Conservation (phyloP, 2,888 invertebrate species). For the Drosophila tripunctata region DNA sequence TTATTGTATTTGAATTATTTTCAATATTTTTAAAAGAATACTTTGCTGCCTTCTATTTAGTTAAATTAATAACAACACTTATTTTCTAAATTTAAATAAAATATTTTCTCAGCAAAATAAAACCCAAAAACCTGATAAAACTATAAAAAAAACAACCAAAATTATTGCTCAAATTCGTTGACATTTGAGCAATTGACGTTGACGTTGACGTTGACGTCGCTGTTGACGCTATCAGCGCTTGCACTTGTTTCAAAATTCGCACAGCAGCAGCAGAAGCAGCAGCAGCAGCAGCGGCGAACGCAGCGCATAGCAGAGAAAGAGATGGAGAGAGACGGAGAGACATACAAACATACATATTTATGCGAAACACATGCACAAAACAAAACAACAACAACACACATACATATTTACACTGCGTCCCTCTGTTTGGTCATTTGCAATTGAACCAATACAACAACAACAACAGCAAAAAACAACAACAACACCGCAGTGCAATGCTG, state of each 20-base stretch:
- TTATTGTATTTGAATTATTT: too few species aligned
- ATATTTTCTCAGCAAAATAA: too few species aligned
- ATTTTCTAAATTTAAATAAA: neutral
- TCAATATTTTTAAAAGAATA: too few species aligned
- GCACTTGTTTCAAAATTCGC: slow-evolving; percentile 37
- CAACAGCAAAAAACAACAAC: slow-evolving; percentile 25
- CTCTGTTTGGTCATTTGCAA: slow-evolving; percentile 68
- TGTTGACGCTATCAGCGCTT: slow-evolving; percentile 25
- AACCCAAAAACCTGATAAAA: neutral
- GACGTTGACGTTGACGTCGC: slow-evolving; percentile 24
- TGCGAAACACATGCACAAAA: slow-evolving; percentile 2
- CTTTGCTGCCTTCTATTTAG: too few species aligned
- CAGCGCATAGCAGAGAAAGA: neutral
- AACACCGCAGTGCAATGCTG: slow-evolving; percentile 42
- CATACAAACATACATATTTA: neutral
- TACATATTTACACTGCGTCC: slow-evolving; percentile 58
- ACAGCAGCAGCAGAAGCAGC: slow-evolving; percentile 28
- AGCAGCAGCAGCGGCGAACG: slow-evolving; percentile 27
- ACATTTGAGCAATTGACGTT: slow-evolving; percentile 37
- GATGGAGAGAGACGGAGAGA: neutral
- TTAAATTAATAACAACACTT: too few species aligned
- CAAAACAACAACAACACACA: slow-evolving; percentile 5
- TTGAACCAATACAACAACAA: slow-evolving; percentile 62
- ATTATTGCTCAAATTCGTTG: slow-evolving; percentile 19
- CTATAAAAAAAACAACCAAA: slow-evolving; percentile 1